Evolutionary conservation across 2,888 invertebrate species (phyloP), one percentile per base, ranked within the genome.

Genomic region (Ormyrus pomaceus): DNA sequence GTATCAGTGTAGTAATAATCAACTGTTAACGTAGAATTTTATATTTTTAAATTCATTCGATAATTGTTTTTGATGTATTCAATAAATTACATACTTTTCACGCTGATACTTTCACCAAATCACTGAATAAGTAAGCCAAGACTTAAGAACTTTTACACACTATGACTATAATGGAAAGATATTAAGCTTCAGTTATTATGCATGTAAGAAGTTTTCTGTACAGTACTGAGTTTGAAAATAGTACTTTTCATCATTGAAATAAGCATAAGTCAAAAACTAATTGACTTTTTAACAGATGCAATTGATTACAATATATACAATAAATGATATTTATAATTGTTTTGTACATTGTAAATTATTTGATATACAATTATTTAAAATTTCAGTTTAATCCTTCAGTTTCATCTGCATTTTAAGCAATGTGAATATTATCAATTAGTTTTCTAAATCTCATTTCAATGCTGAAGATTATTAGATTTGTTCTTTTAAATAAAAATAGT

Each of bases 1-100:
- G 85, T 85, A 86, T 85, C 82, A 82, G 82, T 85, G 81, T 71
- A 81, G 66, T 71, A 71, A 64, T 74, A 70, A 70, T 65, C 9
- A 81, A 74, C 66, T 70, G 70, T 70, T 77, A 56, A 46, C 73
- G 55, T 69, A 80, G 19, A 62, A 59, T 51, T 68, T 56, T 51
- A 50, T 55, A 69, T 68, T 68, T 74, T 19, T 34, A 58, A 76
- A 69, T 69, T 59, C 45, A 46, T 69, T 71, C n/a, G 13, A 65
- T 11, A 34, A 56, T 34, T 64, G 45, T 7, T 65, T 77, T 55
- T 61, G 59, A 46, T 62, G 50, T 70, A 61, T 13, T 69, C 62
- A 62, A 56, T 78, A 62, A 73, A 59, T 74, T 80, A 72, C 46
- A 69, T 61, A 53, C n/a, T 72, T 68, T 68, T 76, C n/a, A 68